Percentiles rank a stretch among this genome's conserved stretches.
phyloP scores from a whole-genome alignment of 2,888 invertebrate genomes.

The Choristoneura rosaceana region DNA sequence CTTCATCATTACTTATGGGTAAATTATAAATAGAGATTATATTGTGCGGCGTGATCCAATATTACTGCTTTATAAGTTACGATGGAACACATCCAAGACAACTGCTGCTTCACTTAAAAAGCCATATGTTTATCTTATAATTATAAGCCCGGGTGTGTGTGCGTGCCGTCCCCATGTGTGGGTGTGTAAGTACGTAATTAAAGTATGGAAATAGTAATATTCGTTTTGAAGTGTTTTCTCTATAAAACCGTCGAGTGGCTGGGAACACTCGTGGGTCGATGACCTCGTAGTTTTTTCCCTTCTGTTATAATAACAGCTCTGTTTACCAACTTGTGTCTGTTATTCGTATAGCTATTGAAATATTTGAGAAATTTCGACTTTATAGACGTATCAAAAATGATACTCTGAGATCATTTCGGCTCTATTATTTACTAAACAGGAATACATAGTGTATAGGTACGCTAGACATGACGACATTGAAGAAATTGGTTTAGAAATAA shows the following conservation, averaged over 20 bases:
- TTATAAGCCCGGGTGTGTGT: slow-evolving; percentile 54
- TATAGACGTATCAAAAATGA: slow-evolving; percentile 37
- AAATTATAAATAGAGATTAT: slow-evolving; percentile 35
- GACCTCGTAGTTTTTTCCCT: slow-evolving; percentile 73
- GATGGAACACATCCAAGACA: slow-evolving; percentile 51
- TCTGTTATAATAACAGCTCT: slow-evolving; percentile 76
- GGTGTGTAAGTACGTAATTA: slow-evolving; percentile 78
- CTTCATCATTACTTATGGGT: slow-evolving; percentile 12
- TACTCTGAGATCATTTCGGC: slow-evolving; percentile 7
- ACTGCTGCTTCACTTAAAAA: slow-evolving; percentile 66
- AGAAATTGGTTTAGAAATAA: not conserved
- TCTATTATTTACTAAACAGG: not conserved
- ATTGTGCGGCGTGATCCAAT: slow-evolving; percentile 62
- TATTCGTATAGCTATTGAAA: slow-evolving; percentile 60
- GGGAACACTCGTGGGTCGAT: slow-evolving; percentile 76
- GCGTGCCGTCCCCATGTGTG: slow-evolving; percentile 64
- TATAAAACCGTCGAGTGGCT: slow-evolving; percentile 82
- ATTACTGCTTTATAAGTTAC: slow-evolving; percentile 57
- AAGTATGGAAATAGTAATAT: slow-evolving; percentile 85
- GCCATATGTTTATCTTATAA: slow-evolving; percentile 81
- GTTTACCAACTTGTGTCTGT: slow-evolving; percentile 72
- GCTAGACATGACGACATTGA: not conserved
- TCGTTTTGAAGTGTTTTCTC: slow-evolving; percentile 84
- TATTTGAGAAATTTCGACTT: slow-evolving; percentile 51
- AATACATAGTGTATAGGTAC: not conserved